Evolutionary conservation across 2,888 invertebrate species (phyloP).

Genomic region (Orchesella flavescens): DNA sequence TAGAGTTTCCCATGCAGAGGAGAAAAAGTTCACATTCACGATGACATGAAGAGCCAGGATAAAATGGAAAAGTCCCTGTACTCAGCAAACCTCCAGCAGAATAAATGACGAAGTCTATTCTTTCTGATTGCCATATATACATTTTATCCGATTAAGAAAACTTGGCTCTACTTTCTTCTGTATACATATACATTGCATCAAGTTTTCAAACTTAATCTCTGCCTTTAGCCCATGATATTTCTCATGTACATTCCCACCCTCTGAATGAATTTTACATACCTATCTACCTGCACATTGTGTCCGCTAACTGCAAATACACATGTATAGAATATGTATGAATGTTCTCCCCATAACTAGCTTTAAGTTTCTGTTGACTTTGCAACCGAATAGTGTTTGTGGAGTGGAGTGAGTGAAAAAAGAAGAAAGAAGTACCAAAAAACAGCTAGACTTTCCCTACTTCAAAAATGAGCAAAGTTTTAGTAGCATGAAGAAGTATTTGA

Average conservation of each 20-base stretch:
- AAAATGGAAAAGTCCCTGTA: background rate
- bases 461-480: conserved; percentile 40
- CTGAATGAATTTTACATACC: too few species aligned
- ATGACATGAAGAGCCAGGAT: background rate
- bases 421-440: background rate
- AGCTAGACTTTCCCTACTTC: background rate
- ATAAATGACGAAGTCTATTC: conserved; percentile 4
- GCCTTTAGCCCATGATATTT: background rate
- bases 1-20: background rate
- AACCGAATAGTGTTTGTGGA: conserved; percentile 32
- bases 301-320: background rate
- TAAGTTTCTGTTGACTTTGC: conserved; percentile 55
- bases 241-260: background rate
- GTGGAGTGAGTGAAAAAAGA: background rate
- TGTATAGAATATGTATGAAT: background rate
- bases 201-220: conserved; percentile 51
- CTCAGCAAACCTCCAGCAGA: background rate
- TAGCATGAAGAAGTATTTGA: conserved; percentile 10
- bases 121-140: background rate
- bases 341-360: conserved; percentile 32
- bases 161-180: conserved; percentile 13
- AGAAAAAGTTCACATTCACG: background rate
- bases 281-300: too few species aligned
- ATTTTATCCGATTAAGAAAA: conserved; percentile 52
- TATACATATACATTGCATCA: conserved; percentile 6